Percentiles rank a stretch among this genome's conserved stretches.
Conservation (phyloP, 2,888 invertebrate genomes). For the Limnephilus auricula region DNA sequence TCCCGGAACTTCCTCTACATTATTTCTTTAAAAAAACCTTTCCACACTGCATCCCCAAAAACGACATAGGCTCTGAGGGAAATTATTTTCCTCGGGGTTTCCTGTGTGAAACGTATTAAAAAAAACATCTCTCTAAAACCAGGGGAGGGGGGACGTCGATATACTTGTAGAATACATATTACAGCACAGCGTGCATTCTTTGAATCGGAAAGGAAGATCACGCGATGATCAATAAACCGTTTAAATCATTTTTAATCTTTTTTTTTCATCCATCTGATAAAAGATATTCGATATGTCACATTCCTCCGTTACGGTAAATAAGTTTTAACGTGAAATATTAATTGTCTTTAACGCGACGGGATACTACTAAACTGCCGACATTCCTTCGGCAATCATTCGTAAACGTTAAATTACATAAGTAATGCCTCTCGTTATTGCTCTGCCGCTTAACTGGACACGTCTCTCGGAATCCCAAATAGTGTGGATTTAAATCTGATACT, state of each 20-base stretch:
- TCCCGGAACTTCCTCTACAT: too few species aligned
- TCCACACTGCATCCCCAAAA: too few species aligned
- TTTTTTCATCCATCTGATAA: neutral
- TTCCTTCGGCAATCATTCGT: slow-evolving; percentile 3
- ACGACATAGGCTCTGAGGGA: too few species aligned
- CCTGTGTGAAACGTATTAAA: too few species aligned
- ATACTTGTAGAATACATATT: too few species aligned
- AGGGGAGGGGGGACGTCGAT: too few species aligned
- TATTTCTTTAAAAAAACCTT: too few species aligned
- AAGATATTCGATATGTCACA: neutral
- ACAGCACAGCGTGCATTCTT: neutral
- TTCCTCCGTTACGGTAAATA: neutral
- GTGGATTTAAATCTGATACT: neutral
- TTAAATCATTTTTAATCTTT: neutral
- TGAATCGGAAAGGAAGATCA: neutral
- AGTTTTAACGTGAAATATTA: neutral
- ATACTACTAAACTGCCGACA: neutral
- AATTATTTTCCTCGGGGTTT: too few species aligned
- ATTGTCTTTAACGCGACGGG: neutral
- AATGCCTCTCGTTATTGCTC: slow-evolving; percentile 7
- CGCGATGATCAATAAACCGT: neutral
- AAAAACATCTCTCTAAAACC: too few species aligned
- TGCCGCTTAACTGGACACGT: slow-evolving; percentile 16
- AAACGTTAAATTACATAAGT: slow-evolving; percentile 13
- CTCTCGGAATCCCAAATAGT: neutral